These are phyloP conservation scores for Tinamus major DNA, from an alignment of 2,797 vertebrate genomes.

Conservation along the genomic window DNA sequence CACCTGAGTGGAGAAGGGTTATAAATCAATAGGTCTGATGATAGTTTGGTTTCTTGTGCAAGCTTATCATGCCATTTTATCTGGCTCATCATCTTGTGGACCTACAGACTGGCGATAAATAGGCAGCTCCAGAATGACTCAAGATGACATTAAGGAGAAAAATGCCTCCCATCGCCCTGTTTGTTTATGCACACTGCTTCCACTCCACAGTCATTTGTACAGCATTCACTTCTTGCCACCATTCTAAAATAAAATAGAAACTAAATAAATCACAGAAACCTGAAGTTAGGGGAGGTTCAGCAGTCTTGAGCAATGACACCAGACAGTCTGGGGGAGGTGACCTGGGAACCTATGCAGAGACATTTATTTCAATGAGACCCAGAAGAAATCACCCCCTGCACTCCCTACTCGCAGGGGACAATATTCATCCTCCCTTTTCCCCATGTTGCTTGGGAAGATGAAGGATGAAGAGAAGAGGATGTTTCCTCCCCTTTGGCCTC, in stretches of 20 bases:
- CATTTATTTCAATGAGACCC: not conserved
- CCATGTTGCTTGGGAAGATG: not conserved
- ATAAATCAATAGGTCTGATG: conserved; percentile 73
- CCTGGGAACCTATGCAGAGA: not conserved
- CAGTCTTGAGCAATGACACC: not conserved
- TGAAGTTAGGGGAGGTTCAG: not conserved
- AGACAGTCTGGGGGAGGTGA: not conserved
- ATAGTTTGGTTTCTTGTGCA: conserved; percentile 50
- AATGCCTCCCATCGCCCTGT: not conserved
- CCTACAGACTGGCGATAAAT: conserved; percentile 48
- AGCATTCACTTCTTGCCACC: not conserved
- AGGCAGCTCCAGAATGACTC: conserved; percentile 50
- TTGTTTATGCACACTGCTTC: not conserved
- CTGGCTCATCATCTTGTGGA: conserved; percentile 69
- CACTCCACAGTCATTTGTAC: not conserved
- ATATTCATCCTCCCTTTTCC: not conserved
- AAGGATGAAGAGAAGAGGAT: not conserved
- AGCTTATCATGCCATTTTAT: conserved; percentile 75
- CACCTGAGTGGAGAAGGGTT: conserved; percentile 61
- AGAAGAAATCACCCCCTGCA: not conserved
- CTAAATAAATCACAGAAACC: not conserved
- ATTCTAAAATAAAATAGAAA: not conserved
- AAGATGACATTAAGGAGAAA: conserved; percentile 48
- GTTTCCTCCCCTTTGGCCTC: not conserved
- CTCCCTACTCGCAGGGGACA: not conserved